Evolutionary conservation across 2,113 vertebrate species (phyloP), one percentile per base, ranked within the genome.

Genomic region (Salvator merianae): DNA sequence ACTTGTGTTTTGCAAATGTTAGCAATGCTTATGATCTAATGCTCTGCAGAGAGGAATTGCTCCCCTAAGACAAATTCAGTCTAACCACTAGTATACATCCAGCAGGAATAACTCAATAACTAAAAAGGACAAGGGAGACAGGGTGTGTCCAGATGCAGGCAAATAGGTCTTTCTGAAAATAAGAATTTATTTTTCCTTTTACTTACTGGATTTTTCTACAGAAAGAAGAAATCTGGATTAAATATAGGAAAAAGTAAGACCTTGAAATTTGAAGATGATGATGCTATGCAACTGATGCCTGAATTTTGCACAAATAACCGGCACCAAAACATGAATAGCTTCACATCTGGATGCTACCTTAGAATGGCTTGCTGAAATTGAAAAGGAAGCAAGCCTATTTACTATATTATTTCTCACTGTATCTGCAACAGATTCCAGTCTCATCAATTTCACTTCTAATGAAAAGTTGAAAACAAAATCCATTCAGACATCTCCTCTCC

Each of bases 21-120:
- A 85, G 36, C 24, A 78, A 30, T 63, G 59, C 30, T 50, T 63
- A 63, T 73, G 83, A 73, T 43, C 55, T 79, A 79, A 73, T 72
- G 77, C 43, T 77, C 9, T 69, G 26, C 50, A 62, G 40, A 24
- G 63, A 77, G 55, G 10, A 10, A 77, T 62, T 43, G 30, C 43
- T 84, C 28, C 53, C 63, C 14, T 2, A 68, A 38, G 68, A 47
- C 36, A 78, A 34, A 9, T 79, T 63, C 18, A 38, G 3, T 62
- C n/a, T 79, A 18, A 47, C 4, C 38, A 36, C 36, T 32, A 47
- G 12, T 24, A 22, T 6, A 47, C 30, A 28, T 63, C 50, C 26
- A 47, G 22, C 24, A 72, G n/a, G 63, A 40, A 72, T 47, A 63
- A n/a, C 7, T 10, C 50, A 28, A 28, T 36, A 36, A 50, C 14